Percentiles rank a stretch among this genome's conserved stretches.
These are phyloP conservation scores for Nettapus auritus DNA, from an alignment of 2,113 vertebrate species.

Conservation along the genomic window DNA sequence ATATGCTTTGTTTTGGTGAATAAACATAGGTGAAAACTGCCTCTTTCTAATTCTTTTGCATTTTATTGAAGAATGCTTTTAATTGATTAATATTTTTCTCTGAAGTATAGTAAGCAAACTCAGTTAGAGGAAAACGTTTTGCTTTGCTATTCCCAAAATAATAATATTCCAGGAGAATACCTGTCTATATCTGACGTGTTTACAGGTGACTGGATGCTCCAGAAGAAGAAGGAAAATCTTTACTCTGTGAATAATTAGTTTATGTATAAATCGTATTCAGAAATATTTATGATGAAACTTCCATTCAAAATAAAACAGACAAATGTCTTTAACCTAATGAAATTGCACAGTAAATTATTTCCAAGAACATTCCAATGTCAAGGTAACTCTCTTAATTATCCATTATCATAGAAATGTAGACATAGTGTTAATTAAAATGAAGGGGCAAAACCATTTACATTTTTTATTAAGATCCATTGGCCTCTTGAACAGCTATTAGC, in stretches of 20 bases:
- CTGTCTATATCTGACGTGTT: not conserved
- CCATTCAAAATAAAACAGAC: constrained; percentile 75
- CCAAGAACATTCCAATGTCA: constrained; percentile 84
- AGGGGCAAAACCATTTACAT: constrained; percentile 83
- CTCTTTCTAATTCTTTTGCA: not conserved
- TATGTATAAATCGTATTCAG: constrained; percentile 52
- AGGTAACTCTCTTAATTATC: constrained; percentile 85
- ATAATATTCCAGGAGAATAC: not conserved
- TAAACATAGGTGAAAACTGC: not conserved
- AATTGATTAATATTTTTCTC: not conserved
- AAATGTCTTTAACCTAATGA: constrained; percentile 72
- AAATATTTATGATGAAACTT: constrained; percentile 77
- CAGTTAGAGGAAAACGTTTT: not conserved
- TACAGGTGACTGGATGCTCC: not conserved
- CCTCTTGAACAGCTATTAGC: constrained; percentile 71
- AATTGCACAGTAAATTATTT: constrained; percentile 80
- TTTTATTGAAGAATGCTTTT: not conserved
- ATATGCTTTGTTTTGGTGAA: not conserved
- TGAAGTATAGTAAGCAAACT: not conserved
- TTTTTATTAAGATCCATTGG: constrained; percentile 81
- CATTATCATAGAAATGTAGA: constrained; percentile 82
- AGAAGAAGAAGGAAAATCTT: not conserved
- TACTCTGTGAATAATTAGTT: constrained; percentile 32
- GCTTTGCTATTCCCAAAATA: not conserved
- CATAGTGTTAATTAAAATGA: constrained; percentile 87